A percentile compares a stretch with the other conserved stretches of the same genome.
These are phyloP conservation scores for Acropora tenuis DNA, from an alignment of 64 coral and sea anemone species.

Conservation along the genomic window DNA sequence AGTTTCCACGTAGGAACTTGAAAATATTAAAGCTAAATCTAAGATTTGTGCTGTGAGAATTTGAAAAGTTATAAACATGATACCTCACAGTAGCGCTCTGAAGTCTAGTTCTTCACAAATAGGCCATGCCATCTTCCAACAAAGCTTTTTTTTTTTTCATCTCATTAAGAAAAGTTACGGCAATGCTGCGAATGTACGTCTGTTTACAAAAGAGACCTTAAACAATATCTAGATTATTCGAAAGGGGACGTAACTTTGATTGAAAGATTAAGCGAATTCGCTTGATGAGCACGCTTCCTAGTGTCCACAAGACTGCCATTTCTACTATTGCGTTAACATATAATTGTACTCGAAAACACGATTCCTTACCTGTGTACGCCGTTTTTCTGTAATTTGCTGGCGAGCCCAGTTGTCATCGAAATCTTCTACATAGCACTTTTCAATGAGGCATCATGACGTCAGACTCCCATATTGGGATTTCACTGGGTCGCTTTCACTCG, in stretches of 20 bases:
- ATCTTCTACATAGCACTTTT: neutral
- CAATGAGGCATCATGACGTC: neutral
- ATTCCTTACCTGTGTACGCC: conserved; percentile 23
- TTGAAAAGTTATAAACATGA: neutral
- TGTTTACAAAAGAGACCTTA: neutral
- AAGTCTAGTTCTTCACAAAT: neutral
- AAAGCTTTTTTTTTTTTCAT: neutral
- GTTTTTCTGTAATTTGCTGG: neutral
- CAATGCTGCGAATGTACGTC: neutral
- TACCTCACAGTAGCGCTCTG: neutral
- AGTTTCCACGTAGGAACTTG: neutral
- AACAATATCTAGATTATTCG: neutral
- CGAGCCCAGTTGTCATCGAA: neutral
- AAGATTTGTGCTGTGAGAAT: no score
- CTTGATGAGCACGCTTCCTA: neutral
- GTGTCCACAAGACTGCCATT: neutral
- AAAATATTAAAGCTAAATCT: neutral
- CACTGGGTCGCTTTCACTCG: neutral
- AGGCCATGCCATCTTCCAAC: neutral
- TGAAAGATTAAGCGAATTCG: neutral
- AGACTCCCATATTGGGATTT: conserved; percentile 6
- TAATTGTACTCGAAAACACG: neutral
- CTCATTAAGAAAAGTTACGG: neutral
- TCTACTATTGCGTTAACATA: neutral
- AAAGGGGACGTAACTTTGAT: conserved; percentile 3